Conservation (phyloP, 2,888 invertebrate species). For the Apeira syringaria region DNA sequence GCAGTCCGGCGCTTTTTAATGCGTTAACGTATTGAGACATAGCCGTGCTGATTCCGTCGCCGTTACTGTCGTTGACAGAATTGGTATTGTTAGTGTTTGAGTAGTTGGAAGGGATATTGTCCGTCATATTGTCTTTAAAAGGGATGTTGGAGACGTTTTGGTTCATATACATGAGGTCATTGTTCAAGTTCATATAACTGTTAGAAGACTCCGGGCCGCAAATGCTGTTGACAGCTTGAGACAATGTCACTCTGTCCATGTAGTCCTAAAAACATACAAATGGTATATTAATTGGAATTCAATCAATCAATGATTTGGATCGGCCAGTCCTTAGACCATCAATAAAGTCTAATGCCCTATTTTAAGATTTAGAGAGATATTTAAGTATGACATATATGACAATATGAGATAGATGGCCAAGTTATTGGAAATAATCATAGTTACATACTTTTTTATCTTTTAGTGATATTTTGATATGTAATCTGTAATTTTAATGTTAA, state of each 20-base stretch:
- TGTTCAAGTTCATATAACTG: slow-evolving; percentile 68
- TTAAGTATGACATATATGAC: too few species aligned
- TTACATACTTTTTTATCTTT: too few species aligned
- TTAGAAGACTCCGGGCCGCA: slow-evolving; percentile 64
- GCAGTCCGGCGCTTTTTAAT: slow-evolving; percentile 71
- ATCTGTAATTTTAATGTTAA: not conserved
- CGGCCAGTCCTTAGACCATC: too few species aligned
- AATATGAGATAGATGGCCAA: too few species aligned
- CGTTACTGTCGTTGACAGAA: slow-evolving; percentile 44
- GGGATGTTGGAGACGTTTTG: slow-evolving; percentile 57
- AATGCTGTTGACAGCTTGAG: slow-evolving; percentile 75
- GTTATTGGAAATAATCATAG: too few species aligned
- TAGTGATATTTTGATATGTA: not conserved
- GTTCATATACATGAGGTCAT: slow-evolving; percentile 73
- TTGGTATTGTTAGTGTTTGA: slow-evolving; percentile 49
- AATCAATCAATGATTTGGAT: too few species aligned
- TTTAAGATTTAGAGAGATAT: too few species aligned
- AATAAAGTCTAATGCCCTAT: too few species aligned
- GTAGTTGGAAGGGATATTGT: slow-evolving; percentile 60
- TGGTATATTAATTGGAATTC: too few species aligned
- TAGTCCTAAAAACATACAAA: slow-evolving; percentile 58
- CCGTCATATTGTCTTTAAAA: slow-evolving; percentile 61
- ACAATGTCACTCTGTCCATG: slow-evolving; percentile 71
- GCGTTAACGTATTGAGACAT: slow-evolving; percentile 80
- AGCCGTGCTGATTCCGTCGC: slow-evolving; percentile 59